Evolutionary conservation across 1,140 invertebrate genomes (phyloP), one percentile per base, ranked within the genome.

Genomic region (Eubasilissa regina): DNA sequence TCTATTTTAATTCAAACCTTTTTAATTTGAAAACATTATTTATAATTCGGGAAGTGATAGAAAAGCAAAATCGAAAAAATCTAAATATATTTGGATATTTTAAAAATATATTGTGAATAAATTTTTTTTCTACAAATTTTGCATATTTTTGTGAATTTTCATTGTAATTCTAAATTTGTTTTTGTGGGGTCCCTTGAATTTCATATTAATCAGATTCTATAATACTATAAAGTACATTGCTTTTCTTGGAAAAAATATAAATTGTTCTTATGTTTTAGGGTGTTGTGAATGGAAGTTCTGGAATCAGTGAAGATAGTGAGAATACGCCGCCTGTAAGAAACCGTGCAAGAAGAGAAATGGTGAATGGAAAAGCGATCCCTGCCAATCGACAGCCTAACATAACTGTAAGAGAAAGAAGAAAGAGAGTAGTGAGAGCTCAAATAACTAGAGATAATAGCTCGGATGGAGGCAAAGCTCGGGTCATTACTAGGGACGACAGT

Each of bases 311-410:
- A 77, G 81, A 83, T 53, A 76, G 70, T 58, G 81, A 83, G 77
- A 83, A 83, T 60, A 80, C 81, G 11, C 81, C 81, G 12, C 79
- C 81, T 4, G 81, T 79, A 19, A 56, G 79, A 48, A 80, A 77
- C 35, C 74, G 79, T 45, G 75, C 78, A 15, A 75, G 76, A 79
- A 75, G 77, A 77, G 79, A 77, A 15, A 58, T 75, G 13, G 35
- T 80, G n/a, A 83, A 83, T 79, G 81, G 81, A 17, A 83, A 83
- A 77, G 55, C 73, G 25, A 78, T 60, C 45, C 51, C 62, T 25
- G 19, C 62, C 13, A 47, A 15, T 17, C 43, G 73, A 12, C 78
- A 72, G 35, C 74, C 64, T 45, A 56, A 47, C 4, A 75, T 53
- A 4, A 45, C 48, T 19, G 73, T 51, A 0, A 72, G 79, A 64